Evolutionary conservation across 1,140 invertebrate species (phyloP).

Genomic region (Pissodes strobi): DNA sequence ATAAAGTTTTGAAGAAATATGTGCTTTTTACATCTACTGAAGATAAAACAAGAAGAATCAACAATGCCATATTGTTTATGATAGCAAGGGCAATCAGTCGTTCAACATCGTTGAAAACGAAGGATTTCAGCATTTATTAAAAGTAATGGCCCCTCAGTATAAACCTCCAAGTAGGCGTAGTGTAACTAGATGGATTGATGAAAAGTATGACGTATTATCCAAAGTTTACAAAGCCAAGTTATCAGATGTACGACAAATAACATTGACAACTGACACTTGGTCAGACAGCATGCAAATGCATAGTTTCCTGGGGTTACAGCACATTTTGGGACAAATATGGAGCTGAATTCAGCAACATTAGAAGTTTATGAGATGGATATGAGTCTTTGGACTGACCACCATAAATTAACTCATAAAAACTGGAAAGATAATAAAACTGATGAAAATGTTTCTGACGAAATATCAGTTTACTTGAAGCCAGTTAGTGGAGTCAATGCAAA

Average conservation of each 20-base stretch:
- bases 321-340: conserved; percentile 33
- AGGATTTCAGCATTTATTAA: conserved; percentile 53
- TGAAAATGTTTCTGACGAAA: too few relatives aligned
- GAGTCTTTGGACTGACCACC: too few relatives aligned
- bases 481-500: too few relatives aligned
- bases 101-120: conserved; percentile 53
- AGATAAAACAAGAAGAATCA: conserved; percentile 27
- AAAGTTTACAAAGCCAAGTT: conserved; percentile 41
- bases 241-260: conserved; percentile 14
- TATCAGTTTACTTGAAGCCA: too few relatives aligned
- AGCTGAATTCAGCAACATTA: background rate
- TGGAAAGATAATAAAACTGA: too few relatives aligned
- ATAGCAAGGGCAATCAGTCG: conserved; percentile 53
- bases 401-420: too few relatives aligned
- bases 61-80: conserved; percentile 49
- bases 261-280: conserved; percentile 49
- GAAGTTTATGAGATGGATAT: too few relatives aligned
- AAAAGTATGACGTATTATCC: conserved; percentile 50
- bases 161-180: conserved; percentile 50
- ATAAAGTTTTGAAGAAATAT: conserved; percentile 20
- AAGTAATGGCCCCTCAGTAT: conserved; percentile 50
- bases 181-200: conserved; percentile 40
- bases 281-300: conserved; percentile 39
- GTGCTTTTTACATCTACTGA: background rate
- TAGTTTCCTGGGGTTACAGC: conserved; percentile 46